Evolutionary conservation across 2,888 invertebrate species (phyloP).

Genomic region (Psylliodes chrysocephalus): DNA sequence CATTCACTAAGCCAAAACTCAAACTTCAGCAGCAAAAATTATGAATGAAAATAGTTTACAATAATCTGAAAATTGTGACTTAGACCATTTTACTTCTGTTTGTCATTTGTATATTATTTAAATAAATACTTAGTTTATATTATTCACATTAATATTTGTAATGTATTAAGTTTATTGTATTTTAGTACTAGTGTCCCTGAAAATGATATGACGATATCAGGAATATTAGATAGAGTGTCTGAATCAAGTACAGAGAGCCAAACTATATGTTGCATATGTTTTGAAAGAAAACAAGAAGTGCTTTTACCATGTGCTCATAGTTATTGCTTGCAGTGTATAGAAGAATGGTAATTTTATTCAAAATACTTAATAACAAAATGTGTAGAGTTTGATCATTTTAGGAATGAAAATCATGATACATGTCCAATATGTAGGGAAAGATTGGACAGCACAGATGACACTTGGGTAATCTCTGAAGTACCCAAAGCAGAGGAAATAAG

Average conservation of each 20-base stretch:
- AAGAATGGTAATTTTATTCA: constrained; percentile 70
- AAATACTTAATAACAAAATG: background rate
- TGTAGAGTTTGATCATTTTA: constrained; percentile 55
- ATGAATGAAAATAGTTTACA: too few relatives aligned
- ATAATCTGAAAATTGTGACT: too few relatives aligned
- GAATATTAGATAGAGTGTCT: constrained; percentile 57
- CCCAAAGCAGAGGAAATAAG: constrained; percentile 70
- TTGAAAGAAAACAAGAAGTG: constrained; percentile 75
- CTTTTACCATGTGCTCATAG: constrained; percentile 77
- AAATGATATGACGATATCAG: constrained; percentile 59
- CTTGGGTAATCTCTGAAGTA: constrained; percentile 73
- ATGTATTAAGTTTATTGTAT: too few relatives aligned
- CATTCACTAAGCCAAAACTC: too few relatives aligned
- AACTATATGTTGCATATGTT: constrained; percentile 77
- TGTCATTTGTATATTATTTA: too few relatives aligned
- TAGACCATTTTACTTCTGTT: too few relatives aligned
- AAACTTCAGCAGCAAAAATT: too few relatives aligned
- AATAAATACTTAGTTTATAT: too few relatives aligned
- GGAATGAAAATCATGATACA: constrained; percentile 75
- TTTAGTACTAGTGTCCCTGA: constrained; percentile 8
- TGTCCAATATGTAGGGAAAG: constrained; percentile 77
- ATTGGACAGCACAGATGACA: constrained; percentile 72
- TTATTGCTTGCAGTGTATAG: constrained; percentile 77
- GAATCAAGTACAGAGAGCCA: constrained; percentile 50
- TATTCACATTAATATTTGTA: too few relatives aligned